Evolutionary conservation across 64 coral and sea anemone genomes (phyloP), one percentile per base, ranked within the genome.

Genomic region (Actinia tenebrosa): DNA sequence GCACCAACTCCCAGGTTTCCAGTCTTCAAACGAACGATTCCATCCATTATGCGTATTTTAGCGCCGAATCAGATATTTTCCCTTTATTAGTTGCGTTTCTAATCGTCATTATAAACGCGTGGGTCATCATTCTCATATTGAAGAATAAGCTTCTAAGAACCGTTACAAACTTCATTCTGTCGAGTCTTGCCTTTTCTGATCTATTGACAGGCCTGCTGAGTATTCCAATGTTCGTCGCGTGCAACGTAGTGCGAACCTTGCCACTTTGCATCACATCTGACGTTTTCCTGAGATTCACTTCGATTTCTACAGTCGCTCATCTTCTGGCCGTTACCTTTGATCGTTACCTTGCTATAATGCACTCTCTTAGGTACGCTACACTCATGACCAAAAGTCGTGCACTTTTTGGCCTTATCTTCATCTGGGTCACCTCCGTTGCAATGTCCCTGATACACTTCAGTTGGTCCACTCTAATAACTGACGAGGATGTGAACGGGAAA

Each of bases 301-400:
- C 89, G 18, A 91, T 91, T 55, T 86, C 89, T 7, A 86, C 89
- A 5, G 84, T 86, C 4, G 84, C 83, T 16, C 84, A 91, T 52
- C 58, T 91, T 52, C 53, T 91, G 19, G 83, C 85, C 14, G 61
- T 91, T 44, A 84, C 89, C 0, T 47, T 56, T 14, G 89, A 91
- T 69, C 83, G 84, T 7, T 91, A 91, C 22, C 84, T 91, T 11
- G 71, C 64, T 20, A 91, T 91, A 52, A 59, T 91, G 71, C 75
- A 91, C 23, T 59, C 84, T 0, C 22, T 91, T n/a, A 42, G 26
- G 18, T 75, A 80, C 42, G 17, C 27, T 22, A 23, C 56, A 16
- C 55, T 91, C 19, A 56, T 91, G 43, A 86, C 84, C 7, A 86
- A 66, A 8, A 27, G 56, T 16, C 71, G 89, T n/a, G 89, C 84